Conservation (phyloP, 2,888 invertebrate species). For the Trilocha varians region DNA sequence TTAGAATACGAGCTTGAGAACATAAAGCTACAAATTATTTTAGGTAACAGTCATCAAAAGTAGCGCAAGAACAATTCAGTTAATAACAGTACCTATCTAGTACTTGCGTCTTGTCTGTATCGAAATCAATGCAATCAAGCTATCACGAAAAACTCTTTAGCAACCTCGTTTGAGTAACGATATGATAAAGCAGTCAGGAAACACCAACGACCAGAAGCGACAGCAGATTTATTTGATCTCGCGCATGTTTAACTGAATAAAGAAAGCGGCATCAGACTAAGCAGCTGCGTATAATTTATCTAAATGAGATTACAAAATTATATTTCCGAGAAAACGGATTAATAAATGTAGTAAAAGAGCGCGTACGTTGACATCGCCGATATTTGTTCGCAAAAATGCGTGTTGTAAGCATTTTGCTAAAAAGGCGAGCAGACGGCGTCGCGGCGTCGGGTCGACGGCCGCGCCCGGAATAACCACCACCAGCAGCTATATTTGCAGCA, state of each 20-base stretch:
- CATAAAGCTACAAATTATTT: too few relatives aligned
- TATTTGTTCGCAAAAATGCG: slow-evolving; percentile 61
- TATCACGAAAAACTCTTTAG: too few relatives aligned
- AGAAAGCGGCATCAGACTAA: background rate
- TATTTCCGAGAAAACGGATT: slow-evolving; percentile 32
- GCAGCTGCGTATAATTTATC: background rate
- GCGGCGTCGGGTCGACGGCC: slow-evolving; percentile 72
- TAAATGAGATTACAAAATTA: slow-evolving; percentile 21
- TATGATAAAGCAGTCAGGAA: too few relatives aligned
- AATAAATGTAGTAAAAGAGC: slow-evolving; percentile 35
- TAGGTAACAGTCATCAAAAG: too few relatives aligned
- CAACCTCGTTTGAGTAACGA: too few relatives aligned
- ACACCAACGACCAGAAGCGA: too few relatives aligned
- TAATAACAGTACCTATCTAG: too few relatives aligned
- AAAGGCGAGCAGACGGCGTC: slow-evolving; percentile 72
- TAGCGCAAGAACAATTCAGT: too few relatives aligned
- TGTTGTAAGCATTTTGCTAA: slow-evolving; percentile 65
- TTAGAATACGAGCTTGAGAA: too few relatives aligned
- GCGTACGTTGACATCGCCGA: slow-evolving; percentile 57
- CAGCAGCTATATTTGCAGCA: slow-evolving; percentile 71
- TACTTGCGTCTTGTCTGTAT: too few relatives aligned
- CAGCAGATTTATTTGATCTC: too few relatives aligned
- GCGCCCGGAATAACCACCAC: slow-evolving; percentile 68
- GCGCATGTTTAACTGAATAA: background rate
- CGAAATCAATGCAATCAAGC: too few relatives aligned